Conservation (phyloP, 2,888 invertebrate genomes). For the Leucophenga maculata region DNA sequence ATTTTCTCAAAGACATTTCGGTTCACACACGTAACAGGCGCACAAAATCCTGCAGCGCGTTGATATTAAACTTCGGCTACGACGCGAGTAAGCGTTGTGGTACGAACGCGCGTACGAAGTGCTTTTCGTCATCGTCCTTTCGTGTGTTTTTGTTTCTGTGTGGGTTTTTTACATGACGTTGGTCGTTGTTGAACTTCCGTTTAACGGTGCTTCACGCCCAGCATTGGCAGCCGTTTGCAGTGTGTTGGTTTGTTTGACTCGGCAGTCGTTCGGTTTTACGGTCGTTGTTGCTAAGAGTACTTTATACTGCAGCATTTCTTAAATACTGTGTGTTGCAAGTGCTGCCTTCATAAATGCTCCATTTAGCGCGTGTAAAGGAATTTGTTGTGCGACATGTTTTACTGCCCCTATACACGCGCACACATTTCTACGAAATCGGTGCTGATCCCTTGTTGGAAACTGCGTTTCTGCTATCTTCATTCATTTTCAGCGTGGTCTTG, state of each 20-base stretch:
- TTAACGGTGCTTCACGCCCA: background rate
- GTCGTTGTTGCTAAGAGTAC: too few relatives aligned
- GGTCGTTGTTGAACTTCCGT: background rate
- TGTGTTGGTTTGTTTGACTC: too few relatives aligned
- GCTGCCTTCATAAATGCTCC: background rate
- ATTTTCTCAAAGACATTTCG: constrained; percentile 22
- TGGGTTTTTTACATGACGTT: background rate
- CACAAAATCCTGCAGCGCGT: constrained; percentile 21
- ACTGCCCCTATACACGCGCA: too few relatives aligned
- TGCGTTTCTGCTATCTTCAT: background rate
- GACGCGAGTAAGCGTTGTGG: too few relatives aligned
- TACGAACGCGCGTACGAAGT: background rate
- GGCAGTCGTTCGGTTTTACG: background rate
- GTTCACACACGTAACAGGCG: constrained; percentile 29
- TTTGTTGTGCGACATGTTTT: background rate
- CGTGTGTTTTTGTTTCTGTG: background rate
- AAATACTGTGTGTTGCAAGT: too few relatives aligned
- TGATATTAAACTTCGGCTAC: background rate
- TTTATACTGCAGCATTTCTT: background rate
- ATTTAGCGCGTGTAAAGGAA: too few relatives aligned
- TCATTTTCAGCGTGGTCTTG: background rate
- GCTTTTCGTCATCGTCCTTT: background rate
- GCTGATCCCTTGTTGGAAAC: background rate
- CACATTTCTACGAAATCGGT: background rate
- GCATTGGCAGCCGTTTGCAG: too few relatives aligned